These are phyloP conservation scores for Oncopodura yosiiana DNA, from an alignment of 1,140 invertebrate species.

Conservation along the genomic window DNA sequence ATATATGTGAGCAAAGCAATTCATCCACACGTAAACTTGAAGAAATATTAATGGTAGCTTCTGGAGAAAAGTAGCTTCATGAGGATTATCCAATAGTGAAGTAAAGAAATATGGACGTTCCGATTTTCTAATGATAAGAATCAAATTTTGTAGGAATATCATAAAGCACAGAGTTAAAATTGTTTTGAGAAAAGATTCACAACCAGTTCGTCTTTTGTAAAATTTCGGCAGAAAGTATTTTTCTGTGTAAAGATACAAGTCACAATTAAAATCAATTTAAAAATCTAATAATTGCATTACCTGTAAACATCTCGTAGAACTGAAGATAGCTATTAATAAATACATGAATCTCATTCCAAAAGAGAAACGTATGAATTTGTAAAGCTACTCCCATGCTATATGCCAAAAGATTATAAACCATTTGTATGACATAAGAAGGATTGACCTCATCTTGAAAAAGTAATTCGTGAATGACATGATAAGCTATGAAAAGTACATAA, in stretches of 20 bases:
- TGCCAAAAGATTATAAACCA: no score
- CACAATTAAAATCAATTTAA: background rate
- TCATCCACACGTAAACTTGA: constrained; percentile 3
- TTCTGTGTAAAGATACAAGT: background rate
- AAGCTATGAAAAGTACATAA: no score
- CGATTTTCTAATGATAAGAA: constrained; percentile 2
- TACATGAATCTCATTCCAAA: background rate
- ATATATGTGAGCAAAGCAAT: background rate
- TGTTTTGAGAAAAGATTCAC: background rate
- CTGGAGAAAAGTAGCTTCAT: background rate
- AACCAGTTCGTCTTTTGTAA: background rate
- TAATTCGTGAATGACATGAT: no score
- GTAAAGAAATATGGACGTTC: background rate
- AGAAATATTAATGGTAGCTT: background rate
- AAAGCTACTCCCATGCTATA: no score
- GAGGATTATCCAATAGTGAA: background rate
- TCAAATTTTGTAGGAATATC: background rate
- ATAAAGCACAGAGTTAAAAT: background rate
- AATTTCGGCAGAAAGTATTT: background rate
- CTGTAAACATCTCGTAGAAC: background rate
- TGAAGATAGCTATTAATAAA: background rate
- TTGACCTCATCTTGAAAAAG: no score
- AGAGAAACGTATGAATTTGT: no score
- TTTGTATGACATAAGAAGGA: no score
- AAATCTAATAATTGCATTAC: background rate